Evolutionary conservation across 1,140 invertebrate species (phyloP), one percentile per base, ranked within the genome.

Genomic region (Gryon sp.): DNA sequence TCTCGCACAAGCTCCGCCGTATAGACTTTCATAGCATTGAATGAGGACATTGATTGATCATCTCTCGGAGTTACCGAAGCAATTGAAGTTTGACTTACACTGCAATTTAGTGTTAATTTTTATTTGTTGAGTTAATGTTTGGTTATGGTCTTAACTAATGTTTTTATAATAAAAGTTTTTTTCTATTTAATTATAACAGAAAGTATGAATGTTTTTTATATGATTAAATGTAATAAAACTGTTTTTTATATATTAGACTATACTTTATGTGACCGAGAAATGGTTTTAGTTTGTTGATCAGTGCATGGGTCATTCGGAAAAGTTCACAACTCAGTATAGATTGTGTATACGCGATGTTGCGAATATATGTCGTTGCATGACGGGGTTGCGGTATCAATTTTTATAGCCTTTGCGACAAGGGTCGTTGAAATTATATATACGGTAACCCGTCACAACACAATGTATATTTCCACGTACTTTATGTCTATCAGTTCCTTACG

Each of bases 331-430:
- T 69, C 43, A 57, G 40, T 22, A 48, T 57, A 41, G 41, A 68
- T 30, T 57, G 32, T 40, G 32, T 41, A 38, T 40, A 59, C 34
- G 45, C 18, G 43, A 59, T 28, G 66, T 24, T 38, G 43, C 26
- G 55, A 53, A 53, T 73, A 24, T 63, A 73, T 50, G 9, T 53
- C 50, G 50, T 0, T 48, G 32, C 28, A 73, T 57, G 59, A 73
- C 50, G 40, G 68, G 69, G 69, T 73, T 57, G 50, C 59, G 69
- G 69, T 73, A 73, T 73, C 69, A 73, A 73, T 73, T 73, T 73
- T 73, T 73, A 73, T 73, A 73, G 69, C 69, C 43, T 50, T 34
- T 73, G 69, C 69, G 69, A 73, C 69, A 63, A 73, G 69, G 34
- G 32, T 43, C 34, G 59, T 57, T 73, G 69, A 63, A 73, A 73